phyloP scores from a whole-genome alignment of 2,113 vertebrate species.

The Phrynosoma platyrhinos region DNA sequence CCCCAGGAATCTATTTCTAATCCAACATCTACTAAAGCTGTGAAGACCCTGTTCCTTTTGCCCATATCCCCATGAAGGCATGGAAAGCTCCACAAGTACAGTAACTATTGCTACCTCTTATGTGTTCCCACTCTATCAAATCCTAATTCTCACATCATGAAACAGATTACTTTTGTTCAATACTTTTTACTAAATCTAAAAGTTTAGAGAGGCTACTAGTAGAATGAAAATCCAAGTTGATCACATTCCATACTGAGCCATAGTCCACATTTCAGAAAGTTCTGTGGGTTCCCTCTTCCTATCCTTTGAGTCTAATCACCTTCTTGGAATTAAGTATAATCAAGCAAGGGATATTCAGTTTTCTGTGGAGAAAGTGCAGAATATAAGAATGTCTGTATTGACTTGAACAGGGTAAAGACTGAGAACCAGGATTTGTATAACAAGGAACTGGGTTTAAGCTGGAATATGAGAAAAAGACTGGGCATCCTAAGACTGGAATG shows the following conservation, averaged over 20 bases:
- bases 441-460: not conserved
- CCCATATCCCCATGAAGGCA: not conserved
- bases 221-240: not conserved
- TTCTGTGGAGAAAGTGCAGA: not conserved
- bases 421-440: not conserved
- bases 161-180: not conserved
- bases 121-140: not conserved
- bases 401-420: not conserved
- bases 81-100: not conserved
- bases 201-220: not conserved
- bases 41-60: not conserved
- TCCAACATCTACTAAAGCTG: not conserved
- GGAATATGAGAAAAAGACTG: not conserved
- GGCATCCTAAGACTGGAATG: not conserved
- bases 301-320: not conserved
- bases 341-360: not conserved
- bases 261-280: not conserved
- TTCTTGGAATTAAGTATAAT: not conserved
- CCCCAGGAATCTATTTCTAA: too few species aligned
- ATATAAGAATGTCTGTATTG: not conserved
- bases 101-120: not conserved
- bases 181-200: not conserved
- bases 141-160: not conserved
- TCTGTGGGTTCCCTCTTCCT: not conserved
- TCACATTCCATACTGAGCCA: not conserved